phyloP scores from a whole-genome alignment of 1,140 invertebrate species.

The Akabosia matsudoensis region DNA sequence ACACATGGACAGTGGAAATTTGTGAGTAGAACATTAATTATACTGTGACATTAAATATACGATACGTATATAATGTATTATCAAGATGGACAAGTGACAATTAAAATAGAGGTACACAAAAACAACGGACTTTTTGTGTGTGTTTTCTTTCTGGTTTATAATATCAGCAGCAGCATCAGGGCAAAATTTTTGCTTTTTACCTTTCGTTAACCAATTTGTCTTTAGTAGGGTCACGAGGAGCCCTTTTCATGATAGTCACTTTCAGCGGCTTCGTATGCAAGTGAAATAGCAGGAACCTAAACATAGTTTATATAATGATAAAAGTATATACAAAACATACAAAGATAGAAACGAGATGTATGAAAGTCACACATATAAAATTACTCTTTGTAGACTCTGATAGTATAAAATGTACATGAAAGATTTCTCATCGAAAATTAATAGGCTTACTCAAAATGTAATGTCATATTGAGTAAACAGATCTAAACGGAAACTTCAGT shows the following conservation, averaged over 20 bases:
- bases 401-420: too few relatives aligned
- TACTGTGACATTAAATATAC: too few relatives aligned
- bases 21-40: too few relatives aligned
- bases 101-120: background rate
- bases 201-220: conserved; percentile 99
- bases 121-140: background rate
- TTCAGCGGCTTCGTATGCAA: conserved; percentile 97
- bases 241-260: conserved; percentile 99
- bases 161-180: background rate
- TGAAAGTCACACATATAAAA: background rate
- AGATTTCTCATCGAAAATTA: too few relatives aligned
- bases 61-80: background rate
- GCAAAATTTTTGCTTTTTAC: conserved; percentile 52
- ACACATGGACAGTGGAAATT: too few relatives aligned
- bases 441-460: too few relatives aligned
- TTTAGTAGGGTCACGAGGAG: conserved; percentile 85
- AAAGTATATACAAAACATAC: background rate
- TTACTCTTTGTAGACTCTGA: background rate
- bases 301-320: conserved; percentile 45
- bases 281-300: conserved; percentile 94
- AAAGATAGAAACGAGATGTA: background rate
- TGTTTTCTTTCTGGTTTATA: too few relatives aligned
- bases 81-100: background rate
- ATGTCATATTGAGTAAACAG: too few relatives aligned
- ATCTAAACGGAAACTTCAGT: too few relatives aligned